Conservation (phyloP, 2,797 vertebrate species). For the Anguilla anguilla region DNA sequence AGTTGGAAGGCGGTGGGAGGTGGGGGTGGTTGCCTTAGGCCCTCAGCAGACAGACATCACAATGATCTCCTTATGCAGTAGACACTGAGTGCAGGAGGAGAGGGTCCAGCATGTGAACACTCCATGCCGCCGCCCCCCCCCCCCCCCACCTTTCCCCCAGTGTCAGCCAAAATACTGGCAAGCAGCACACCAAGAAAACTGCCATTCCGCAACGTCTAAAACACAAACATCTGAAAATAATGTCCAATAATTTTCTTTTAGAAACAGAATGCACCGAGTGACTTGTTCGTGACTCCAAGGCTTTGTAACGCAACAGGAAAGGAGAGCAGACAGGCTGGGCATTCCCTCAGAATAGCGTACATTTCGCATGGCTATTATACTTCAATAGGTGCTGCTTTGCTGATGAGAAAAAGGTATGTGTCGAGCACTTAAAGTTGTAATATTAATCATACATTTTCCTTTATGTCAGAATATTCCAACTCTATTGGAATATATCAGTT, state of each 20-base stretch:
- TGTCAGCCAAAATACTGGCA: not conserved
- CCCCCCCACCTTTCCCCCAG: not conserved
- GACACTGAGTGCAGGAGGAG: not conserved
- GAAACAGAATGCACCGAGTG: not conserved
- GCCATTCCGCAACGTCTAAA: not conserved
- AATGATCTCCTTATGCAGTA: slow-evolving; percentile 1
- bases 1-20: not conserved
- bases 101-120: not conserved
- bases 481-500: not conserved
- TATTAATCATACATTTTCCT: not conserved
- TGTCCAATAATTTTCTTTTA: not conserved
- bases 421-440: not conserved
- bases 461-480: not conserved
- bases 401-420: not conserved
- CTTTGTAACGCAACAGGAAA: not conserved
- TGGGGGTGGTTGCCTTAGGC: not conserved
- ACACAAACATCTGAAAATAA: not conserved
- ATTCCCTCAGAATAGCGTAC: not conserved
- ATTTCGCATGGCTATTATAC: not conserved
- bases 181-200: not conserved
- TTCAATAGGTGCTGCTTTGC: not conserved
- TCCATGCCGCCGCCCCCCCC: not conserved
- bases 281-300: not conserved
- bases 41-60: not conserved
- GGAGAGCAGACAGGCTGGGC: not conserved